These are phyloP conservation scores for Macropus fuliginosus DNA, from an alignment of 2,797 vertebrate genomes.

Conservation along the genomic window DNA sequence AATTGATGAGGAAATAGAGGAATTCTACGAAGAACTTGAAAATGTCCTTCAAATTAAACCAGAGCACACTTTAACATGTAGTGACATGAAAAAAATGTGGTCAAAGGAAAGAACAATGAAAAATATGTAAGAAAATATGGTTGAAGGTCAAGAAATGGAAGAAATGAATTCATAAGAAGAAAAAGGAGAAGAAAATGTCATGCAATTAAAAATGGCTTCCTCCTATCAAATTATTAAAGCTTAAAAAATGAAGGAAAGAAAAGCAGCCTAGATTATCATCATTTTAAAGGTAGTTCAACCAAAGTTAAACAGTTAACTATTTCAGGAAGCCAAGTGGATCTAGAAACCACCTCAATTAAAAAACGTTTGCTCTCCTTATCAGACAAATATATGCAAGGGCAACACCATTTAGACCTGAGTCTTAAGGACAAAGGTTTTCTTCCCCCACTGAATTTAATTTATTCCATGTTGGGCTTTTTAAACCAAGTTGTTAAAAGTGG, in stretches of 20 bases:
- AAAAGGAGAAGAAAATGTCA: not conserved
- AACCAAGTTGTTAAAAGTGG: constrained; percentile 51
- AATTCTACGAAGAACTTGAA: not conserved
- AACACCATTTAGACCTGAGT: not conserved
- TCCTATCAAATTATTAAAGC: not conserved
- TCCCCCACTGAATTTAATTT: constrained; percentile 38
- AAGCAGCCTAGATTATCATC: not conserved
- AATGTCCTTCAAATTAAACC: not conserved
- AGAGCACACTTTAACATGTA: not conserved
- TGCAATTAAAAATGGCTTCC: not conserved
- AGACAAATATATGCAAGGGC: not conserved
- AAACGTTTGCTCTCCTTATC: not conserved
- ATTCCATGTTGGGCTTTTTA: constrained; percentile 55
- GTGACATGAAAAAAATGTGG: not conserved
- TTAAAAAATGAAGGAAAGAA: not conserved
- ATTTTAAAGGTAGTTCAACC: not conserved
- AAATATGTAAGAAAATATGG: not conserved
- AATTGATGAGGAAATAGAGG: not conserved
- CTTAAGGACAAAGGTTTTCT: not conserved
- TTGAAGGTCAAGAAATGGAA: not conserved
- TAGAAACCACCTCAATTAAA: not conserved
- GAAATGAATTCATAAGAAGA: not conserved
- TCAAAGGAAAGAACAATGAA: not conserved
- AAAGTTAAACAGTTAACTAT: not conserved
- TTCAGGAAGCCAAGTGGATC: not conserved